Conservation (phyloP, 2,888 invertebrate species). For the Drosophila seclusa region DNA sequence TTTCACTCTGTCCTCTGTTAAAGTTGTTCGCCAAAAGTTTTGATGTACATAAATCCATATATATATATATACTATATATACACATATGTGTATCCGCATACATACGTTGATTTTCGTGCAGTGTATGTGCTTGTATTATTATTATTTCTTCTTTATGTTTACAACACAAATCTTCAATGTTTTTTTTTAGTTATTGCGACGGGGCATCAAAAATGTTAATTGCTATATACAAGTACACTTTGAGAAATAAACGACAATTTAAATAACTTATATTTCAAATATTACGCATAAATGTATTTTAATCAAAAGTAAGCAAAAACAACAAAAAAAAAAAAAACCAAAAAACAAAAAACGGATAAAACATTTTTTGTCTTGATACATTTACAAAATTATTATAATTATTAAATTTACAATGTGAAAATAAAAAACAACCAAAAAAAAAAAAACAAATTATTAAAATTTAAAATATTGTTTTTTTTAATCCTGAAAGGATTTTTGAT, state of each 20-base stretch:
- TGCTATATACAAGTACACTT: conserved; percentile 61
- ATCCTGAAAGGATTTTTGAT: neutral
- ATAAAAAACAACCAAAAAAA: conserved; percentile 64
- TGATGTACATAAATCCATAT: conserved; percentile 57
- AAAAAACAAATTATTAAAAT: conserved; percentile 80
- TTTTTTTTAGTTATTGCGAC: conserved; percentile 46
- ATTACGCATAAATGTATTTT: conserved; percentile 84
- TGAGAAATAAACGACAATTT: conserved; percentile 57
- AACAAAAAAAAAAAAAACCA: neutral
- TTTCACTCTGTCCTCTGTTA: conserved; percentile 53
- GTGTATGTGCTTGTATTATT: conserved; percentile 46
- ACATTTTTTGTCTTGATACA: conserved; percentile 84
- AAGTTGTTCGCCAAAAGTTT: conserved; percentile 66
- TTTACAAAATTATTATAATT: conserved; percentile 84
- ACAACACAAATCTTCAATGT: conserved; percentile 12
- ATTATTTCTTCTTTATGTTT: conserved; percentile 28
- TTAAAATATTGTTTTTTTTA: conserved; percentile 40
- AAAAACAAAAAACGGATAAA: conserved; percentile 62
- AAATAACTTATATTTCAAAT: conserved; percentile 82
- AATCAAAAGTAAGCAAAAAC: conserved; percentile 77
- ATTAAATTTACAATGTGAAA: conserved; percentile 83
- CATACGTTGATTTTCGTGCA: conserved; percentile 23
- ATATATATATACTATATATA: neutral
- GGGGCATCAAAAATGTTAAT: conserved; percentile 77
- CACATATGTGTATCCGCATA: conserved; percentile 15